Evolutionary conservation across 2,888 invertebrate species (phyloP), one percentile per base, ranked within the genome.

Genomic region (Eupithecia dodoneata): DNA sequence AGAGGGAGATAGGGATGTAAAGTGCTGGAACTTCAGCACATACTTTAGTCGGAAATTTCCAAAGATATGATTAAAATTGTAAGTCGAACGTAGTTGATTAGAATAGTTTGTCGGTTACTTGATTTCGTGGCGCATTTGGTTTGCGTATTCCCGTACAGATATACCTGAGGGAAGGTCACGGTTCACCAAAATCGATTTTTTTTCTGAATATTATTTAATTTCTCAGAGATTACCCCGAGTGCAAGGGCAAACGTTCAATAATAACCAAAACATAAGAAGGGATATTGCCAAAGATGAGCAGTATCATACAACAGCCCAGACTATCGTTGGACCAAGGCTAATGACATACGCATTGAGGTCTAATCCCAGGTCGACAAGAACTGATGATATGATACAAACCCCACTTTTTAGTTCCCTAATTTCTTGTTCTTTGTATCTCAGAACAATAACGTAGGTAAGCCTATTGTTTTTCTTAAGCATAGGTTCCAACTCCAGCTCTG

Each of bases 1-100:
- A 79, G 79, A 76, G 80, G 44, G 18, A 73, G 45, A 63, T 70
- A 47, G 49, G 55, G 55, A 69, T 73, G 73, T 63, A 44, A 45
- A 66, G 66, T 42, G 12, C 2, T 12, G 44, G 45, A 63, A 45
- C 45, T 72, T 72, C 9, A 13, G 15, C 42, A 30, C 30, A 30
- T 15, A 42, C 44, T 42, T 71, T 42, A 71, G 55, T 71, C 66
- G 42, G 66, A 66, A 42, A 42, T 59, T 59, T 44, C 59, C 9
- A 30, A 72, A 63, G 44, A 55, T 30, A 49, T 15, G 42, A 66
- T 66, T 66, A 41, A 42, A 66, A 66, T 66, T 42, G 66, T 66
- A 66, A 66, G 42, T 66, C 66, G 42, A 42, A 63, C 63, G 10
- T 63, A 15, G 0, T 41, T 13, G 66, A 15, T 66, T 15, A 55